A percentile compares a stretch with the other conserved stretches of the same genome.
Conservation (phyloP, 1,140 invertebrate species). For the Drosophila sulfurigaster region DNA sequence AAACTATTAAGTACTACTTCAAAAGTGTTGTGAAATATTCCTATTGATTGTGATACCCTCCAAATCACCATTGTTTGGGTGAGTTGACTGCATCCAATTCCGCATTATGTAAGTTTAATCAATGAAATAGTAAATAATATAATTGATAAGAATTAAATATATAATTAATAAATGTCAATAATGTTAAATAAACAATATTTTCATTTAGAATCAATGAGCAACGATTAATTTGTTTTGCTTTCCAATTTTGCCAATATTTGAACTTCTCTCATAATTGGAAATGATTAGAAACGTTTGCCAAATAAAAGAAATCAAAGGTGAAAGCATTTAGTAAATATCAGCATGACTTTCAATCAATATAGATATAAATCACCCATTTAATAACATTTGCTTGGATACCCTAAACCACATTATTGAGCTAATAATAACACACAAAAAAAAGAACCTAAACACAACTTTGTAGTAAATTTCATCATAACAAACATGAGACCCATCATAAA, state of each 20-base stretch:
- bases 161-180: background rate
- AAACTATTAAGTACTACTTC: slow-evolving; percentile 5
- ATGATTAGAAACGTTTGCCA: no score
- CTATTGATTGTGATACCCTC: slow-evolving; percentile 9
- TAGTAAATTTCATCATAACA: background rate
- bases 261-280: no score
- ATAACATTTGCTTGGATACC: background rate
- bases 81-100: background rate
- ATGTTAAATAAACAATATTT: no score
- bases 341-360: no score
- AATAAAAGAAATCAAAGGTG: no score
- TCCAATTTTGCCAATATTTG: no score
- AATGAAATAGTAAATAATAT: background rate
- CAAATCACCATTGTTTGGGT: background rate
- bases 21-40: slow-evolving; percentile 29
- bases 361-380: background rate
- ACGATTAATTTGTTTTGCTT: no score
- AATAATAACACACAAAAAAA: no score
- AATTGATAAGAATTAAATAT: background rate
- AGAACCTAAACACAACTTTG: background rate
- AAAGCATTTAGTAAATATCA: no score
- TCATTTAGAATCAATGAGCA: no score
- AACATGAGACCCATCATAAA: background rate
- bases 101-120: slow-evolving; percentile 14
- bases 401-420: background rate